Evolutionary conservation across 2,888 invertebrate species (phyloP), one percentile per base, ranked within the genome.

Genomic region (Agrotis exclamationis): DNA sequence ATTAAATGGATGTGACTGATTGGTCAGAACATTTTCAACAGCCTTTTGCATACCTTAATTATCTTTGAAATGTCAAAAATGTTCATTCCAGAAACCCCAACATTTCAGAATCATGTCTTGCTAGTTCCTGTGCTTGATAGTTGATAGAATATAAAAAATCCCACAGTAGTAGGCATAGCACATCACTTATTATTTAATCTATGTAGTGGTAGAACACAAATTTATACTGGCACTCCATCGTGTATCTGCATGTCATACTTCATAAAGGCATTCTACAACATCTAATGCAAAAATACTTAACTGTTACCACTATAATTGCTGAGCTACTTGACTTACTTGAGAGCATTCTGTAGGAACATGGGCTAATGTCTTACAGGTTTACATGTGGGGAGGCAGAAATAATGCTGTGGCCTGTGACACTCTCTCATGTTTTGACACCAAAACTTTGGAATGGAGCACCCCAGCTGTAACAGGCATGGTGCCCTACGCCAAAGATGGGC

Each of bases 311-410:
- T 54, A 63, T 44, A 44, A 9, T 28, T 14, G n/a, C 44, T 44
- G 6, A 33, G 22, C n/a, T 33, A 70, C 5, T 68, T 53, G 5
- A 22, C 13, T 28, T 44, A 44, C 11, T 18, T n/a, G 5, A 50
- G 22, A 56, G n/a, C 48, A 51, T 24, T 39, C 50, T 76, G 13
- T 51, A 50, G 3, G 9, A 77, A 53, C 28, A 63, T 67, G 33
- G 22, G 22, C 54, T 75, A 24, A 65, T 67, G 22, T 70, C 9
- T 88, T 91, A 50, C 85, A 96, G 96, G 97, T 98, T 18, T 98
- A 98, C 88, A 97, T 99, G 86, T 99, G 99, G 99, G 99, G 99
- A 63, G 99, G 99, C 3, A 96, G 99, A 79, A 99, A 99, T 91
- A 99, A 99, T 91, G 97, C 92, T 44, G 97, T 97, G 45, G 97